Percentiles rank a stretch among this genome's conserved stretches.
Evolutionary conservation across 2,797 vertebrate species (phyloP).

Genomic region (Vireo griseus): DNA sequence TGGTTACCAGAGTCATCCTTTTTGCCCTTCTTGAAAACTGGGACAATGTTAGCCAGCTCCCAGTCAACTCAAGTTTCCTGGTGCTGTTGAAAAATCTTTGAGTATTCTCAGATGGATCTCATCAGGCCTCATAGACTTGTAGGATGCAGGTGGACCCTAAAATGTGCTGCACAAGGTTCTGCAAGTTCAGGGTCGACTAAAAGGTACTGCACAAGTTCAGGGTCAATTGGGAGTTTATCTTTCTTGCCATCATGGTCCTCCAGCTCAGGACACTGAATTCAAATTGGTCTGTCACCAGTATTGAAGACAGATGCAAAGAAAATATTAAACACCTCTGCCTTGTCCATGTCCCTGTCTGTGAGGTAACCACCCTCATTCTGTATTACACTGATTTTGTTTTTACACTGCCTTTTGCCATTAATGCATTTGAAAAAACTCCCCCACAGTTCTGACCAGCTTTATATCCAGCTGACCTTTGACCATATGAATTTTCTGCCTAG

Average conservation of each 20-base stretch:
- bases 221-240: neutral
- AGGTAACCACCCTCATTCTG: neutral
- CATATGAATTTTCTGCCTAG: neutral
- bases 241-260: neutral
- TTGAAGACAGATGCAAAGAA: neutral
- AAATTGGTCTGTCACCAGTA: neutral
- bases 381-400: neutral
- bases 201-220: neutral
- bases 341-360: neutral
- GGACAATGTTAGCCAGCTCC: neutral
- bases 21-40: neutral
- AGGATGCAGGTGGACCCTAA: neutral
- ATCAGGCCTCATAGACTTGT: neutral
- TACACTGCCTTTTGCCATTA: neutral
- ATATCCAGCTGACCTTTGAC: neutral
- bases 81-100: neutral
- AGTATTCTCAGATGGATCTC: neutral
- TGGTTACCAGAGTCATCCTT: neutral
- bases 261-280: neutral
- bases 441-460: neutral
- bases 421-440: neutral
- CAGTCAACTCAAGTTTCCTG: neutral
- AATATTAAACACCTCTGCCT: neutral
- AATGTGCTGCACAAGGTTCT: accelerated
- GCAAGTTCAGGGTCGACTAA: neutral